Conservation (phyloP, 2,113 vertebrate genomes). For the Gasterosteus nipponicus region DNA sequence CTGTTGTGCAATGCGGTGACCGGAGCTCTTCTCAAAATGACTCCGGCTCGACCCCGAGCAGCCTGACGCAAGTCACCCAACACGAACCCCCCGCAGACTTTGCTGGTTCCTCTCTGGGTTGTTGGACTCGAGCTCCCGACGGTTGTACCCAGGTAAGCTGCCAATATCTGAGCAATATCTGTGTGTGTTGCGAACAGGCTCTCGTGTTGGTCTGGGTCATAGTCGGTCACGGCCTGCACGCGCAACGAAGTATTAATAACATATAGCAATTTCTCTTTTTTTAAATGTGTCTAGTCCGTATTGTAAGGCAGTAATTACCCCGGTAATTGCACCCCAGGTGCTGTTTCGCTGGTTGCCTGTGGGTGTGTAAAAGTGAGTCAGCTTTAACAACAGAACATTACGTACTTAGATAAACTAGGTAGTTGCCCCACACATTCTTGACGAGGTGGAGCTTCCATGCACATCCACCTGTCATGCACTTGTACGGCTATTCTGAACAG, state of each 20-base stretch:
- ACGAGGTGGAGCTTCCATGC: too few species aligned
- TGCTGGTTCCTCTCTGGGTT: background rate
- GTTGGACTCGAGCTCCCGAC: background rate
- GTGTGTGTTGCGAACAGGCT: background rate
- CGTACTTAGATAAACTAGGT: too few species aligned
- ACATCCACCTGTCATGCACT: too few species aligned
- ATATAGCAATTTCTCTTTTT: background rate
- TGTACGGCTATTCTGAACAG: too few species aligned
- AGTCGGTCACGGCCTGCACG: too few species aligned
- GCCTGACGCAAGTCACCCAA: background rate
- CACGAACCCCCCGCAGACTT: too few species aligned
- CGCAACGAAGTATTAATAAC: background rate
- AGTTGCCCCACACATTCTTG: too few species aligned
- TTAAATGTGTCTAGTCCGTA: background rate
- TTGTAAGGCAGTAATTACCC: background rate
- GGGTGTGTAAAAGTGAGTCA: background rate
- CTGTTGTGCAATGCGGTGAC: background rate
- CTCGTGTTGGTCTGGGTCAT: background rate
- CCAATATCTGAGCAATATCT: too few species aligned
- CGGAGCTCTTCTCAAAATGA: background rate
- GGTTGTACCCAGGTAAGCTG: constrained; percentile 31
- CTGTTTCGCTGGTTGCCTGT: background rate
- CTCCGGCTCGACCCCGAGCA: background rate
- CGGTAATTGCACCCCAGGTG: background rate
- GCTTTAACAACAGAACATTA: background rate